Base-by-base conservation (phyloP, 2,797 vertebrate genomes). In the Neosalanx taihuensis region DNA sequence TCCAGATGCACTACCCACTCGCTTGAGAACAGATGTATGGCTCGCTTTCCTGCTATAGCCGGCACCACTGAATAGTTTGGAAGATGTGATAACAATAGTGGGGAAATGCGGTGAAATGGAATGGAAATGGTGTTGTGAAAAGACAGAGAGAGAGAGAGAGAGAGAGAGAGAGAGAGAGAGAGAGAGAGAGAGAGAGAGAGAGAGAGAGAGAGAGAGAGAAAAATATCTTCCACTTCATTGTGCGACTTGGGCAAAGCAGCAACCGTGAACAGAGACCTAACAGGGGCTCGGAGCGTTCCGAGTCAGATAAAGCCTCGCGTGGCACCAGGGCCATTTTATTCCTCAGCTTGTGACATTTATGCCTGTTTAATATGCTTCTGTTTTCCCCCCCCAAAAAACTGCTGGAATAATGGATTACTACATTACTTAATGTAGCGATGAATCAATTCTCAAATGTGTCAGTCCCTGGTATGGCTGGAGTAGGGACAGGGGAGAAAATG, bases 371-470 rank as follows among this genome's bases (percentile, higher is more conserved):
- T 92, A 88, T 88, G 86, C 87, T 79, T 75, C 84, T 72, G 81
- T 85, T 85, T 87, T 66, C 29, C 82, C 75, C 80, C 49, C 26
- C 23, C 23, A 26, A 77, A 86, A 80, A 90, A 86, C 86, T 85
- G 83, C 87, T 84, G 80, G 79, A 90, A 88, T 91, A 91, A 92
- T 87, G 88, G 88, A 92, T 88, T 88, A 89, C 81, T 85, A 78
- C 82, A 87, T 89, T 88, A 90, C 77, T 87, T 92, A 93, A 92
- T 91, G 91, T 92, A 91, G 89, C 85, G 82, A 83, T 84, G 83
- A 92, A 92, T 92, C 87, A 81, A 92, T 93, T 79, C 88, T 86
- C 90, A 91, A 87, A 89, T 18, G 56, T 85, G 91, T 87, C 91
- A 65, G 73, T 91, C 87, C 68, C 58, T 41, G 80, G 78, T 74